A percentile compares a stretch with the other conserved stretches of the same genome.
phyloP scores from a whole-genome alignment of 1,140 invertebrate species.

The Drosophila pallidifrons region DNA sequence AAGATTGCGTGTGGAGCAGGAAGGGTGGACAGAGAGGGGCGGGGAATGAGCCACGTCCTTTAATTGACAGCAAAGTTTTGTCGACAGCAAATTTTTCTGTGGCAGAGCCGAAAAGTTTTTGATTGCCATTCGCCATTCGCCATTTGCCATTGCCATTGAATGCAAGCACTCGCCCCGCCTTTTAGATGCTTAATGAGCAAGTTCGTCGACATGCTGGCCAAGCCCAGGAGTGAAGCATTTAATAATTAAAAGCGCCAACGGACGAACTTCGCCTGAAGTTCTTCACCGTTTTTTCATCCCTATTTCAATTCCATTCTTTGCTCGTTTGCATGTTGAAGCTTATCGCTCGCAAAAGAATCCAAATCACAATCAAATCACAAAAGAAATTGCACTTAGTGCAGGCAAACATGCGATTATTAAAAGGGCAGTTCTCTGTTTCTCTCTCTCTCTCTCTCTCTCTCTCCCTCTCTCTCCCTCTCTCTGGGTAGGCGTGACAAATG shows the following conservation, averaged over 20 bases:
- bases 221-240: conserved; percentile 40
- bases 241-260: conserved; percentile 69
- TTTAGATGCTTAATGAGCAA: conserved; percentile 63
- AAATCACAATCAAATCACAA: conserved; percentile 58
- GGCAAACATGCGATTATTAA: conserved; percentile 65
- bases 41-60: conserved; percentile 29
- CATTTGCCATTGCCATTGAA: neutral
- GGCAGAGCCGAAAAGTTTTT: conserved; percentile 56
- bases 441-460: too few relatives aligned
- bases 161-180: conserved; percentile 1
- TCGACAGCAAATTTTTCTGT: conserved; percentile 19
- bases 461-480: too few relatives aligned
- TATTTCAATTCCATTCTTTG: conserved; percentile 1
- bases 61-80: conserved; percentile 73
- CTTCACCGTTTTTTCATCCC: neutral
- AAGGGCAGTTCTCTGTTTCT: too few relatives aligned
- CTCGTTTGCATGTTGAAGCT: conserved; percentile 63
- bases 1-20: neutral
- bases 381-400: conserved; percentile 69
- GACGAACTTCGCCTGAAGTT: neutral
- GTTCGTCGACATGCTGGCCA: conserved; percentile 47
- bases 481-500: conserved; percentile 28
- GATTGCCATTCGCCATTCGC: conserved; percentile 48
- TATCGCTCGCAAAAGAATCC: conserved; percentile 39
- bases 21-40: neutral